phyloP scores from a whole-genome alignment of 2,113 vertebrate species.

The Gracilinanus agilis region DNA sequence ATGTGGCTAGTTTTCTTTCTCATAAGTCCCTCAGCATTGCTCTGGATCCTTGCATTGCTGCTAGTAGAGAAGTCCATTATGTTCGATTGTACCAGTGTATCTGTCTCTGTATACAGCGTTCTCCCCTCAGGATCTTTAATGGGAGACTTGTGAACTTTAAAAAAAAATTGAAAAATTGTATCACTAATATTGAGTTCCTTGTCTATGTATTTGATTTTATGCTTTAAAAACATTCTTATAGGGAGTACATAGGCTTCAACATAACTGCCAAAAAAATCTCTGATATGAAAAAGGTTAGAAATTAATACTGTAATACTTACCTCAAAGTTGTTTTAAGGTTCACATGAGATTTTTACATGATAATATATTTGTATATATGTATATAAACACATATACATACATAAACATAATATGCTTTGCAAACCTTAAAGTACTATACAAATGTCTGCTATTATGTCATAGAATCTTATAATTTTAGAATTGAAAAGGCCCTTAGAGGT shows the following conservation, averaged over 20 bases:
- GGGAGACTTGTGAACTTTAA: too few species aligned
- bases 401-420: background rate
- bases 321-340: too few species aligned
- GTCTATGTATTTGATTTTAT: background rate
- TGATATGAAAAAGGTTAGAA: too few species aligned
- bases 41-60: too few species aligned
- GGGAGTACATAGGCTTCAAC: background rate
- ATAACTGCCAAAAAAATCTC: too few species aligned
- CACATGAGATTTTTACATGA: background rate
- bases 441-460: background rate
- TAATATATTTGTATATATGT: background rate
- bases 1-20: too few species aligned
- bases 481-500: background rate
- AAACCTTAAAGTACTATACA: background rate
- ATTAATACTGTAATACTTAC: too few species aligned
- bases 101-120: too few species aligned
- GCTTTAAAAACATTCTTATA: background rate
- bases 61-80: too few species aligned
- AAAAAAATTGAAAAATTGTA: background rate
- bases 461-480: background rate
- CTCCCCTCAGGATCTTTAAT: too few species aligned
- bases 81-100: too few species aligned
- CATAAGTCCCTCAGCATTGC: too few species aligned
- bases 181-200: background rate
- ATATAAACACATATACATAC: background rate